Percentiles rank a stretch among this genome's conserved stretches.
Conservation (phyloP, 2,113 vertebrate genomes). For the Neodon shergylaensis region DNA sequence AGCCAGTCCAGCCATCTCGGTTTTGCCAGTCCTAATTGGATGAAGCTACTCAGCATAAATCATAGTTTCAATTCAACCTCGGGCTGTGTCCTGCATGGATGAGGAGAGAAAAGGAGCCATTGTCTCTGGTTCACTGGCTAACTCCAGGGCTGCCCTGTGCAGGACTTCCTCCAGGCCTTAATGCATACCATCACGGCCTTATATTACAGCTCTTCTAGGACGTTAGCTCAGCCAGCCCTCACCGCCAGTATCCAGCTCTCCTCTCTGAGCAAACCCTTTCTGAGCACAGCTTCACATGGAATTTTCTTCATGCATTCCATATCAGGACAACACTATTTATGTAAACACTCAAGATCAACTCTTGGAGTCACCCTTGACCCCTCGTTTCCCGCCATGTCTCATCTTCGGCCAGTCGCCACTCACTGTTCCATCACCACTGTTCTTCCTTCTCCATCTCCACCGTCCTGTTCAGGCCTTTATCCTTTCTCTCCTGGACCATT, state of each 20-base stretch:
- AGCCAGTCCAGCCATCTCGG: neutral
- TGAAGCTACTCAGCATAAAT: slow-evolving; percentile 54
- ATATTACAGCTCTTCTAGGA: neutral
- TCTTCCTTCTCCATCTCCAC: neutral
- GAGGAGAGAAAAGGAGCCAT: slow-evolving; percentile 24
- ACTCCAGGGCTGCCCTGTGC: neutral
- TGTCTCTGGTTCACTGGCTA: slow-evolving; percentile 42
- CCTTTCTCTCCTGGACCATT: neutral
- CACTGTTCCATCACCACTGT: neutral
- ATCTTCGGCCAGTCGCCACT: neutral
- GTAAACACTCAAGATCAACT: neutral
- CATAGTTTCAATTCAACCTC: neutral
- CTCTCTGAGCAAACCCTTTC: neutral
- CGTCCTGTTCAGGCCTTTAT: neutral
- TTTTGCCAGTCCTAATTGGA: slow-evolving; percentile 35
- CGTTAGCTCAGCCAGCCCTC: neutral
- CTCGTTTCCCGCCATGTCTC: neutral
- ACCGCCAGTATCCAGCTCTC: neutral
- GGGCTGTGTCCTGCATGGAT: neutral
- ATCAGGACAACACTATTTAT: neutral
- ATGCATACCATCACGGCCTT: neutral
- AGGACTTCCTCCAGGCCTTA: slow-evolving; percentile 41
- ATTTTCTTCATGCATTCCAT: slow-evolving; percentile 1
- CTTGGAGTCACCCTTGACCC: neutral
- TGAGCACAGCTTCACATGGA: neutral